Percentiles rank a stretch among this genome's conserved stretches.
phyloP scores from a whole-genome alignment of 2,888 invertebrate species.

The Rhamphomyia laevipes region DNA sequence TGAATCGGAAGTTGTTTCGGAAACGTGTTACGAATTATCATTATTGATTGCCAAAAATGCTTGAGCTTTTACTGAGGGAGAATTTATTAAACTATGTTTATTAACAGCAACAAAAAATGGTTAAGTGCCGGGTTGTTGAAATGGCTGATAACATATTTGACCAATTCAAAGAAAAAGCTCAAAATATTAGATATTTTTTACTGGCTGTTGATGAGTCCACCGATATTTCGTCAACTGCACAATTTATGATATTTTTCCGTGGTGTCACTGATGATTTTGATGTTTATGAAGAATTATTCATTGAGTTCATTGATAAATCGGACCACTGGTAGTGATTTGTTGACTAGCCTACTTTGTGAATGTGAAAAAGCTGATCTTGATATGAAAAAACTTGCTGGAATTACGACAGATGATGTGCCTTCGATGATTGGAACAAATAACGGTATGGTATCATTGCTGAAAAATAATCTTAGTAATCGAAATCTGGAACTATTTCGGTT shows the following conservation, averaged over 20 bases:
- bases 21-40: background rate
- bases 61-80: background rate
- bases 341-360: background rate
- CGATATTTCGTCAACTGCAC: background rate
- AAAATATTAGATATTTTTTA: background rate
- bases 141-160: background rate
- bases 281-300: background rate
- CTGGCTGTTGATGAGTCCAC: background rate
- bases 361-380: background rate
- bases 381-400: background rate
- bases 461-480: background rate
- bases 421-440: background rate
- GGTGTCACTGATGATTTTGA: slow-evolving; percentile 1
- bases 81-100: background rate
- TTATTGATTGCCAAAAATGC: background rate
- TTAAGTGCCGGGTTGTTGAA: background rate
- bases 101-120: background rate
- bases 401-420: background rate
- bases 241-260: slow-evolving; percentile 1
- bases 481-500: background rate
- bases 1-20: background rate
- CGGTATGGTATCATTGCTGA: background rate
- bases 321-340: background rate
- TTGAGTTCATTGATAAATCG: background rate
- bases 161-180: background rate